Evolutionary conservation across 2,888 invertebrate species (phyloP), one percentile per base, ranked within the genome.

Genomic region (Rhagonycha lutea): DNA sequence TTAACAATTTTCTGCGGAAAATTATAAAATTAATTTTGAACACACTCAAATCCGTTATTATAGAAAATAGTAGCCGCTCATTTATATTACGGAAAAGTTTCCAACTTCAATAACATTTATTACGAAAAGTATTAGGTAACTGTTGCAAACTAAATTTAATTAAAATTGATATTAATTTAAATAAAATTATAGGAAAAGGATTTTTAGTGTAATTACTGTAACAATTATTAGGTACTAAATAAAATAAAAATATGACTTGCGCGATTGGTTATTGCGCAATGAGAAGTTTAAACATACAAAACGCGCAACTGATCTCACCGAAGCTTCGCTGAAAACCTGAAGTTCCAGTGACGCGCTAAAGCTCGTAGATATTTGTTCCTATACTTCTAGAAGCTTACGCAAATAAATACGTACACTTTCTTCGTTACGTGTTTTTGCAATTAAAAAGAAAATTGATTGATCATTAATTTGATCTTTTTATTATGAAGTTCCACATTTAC

Each of bases 271-370:
- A 72, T 63, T 76, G 78, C 78, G 78, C 78, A 78, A 70, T 75
- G 61, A 67, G 60, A 78, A 75, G 70, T 78, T 78, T 75, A 69
- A 72, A 69, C 69, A 67, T 69, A 69, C 63, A 72, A 72, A 73
- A 69, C 76, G 78, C 78, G 78, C 78, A 78, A 78, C 78, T 65
- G 73, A 76, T 77, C 73, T 74, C 77, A 69, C 78, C 71, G 74
- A 77, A 80, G 77, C 75, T 71, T 69, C 61, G 74, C 77, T 61
- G 14, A 61, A 71, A 78, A 65, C 69, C 73, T 73, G 71, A 79
- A 79, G 77, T 77, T 80, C 75, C 79, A 80, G 80, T 80, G 80
- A 72, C 79, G 80, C 80, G 80, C 74, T 70, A 79, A 79, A 80
- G 79, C 80, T 80, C 76, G 79, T 73, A 77, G 78, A 70, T 78